Base-by-base conservation (phyloP, 2,888 invertebrate species). In the Drosophila seclusa region DNA sequence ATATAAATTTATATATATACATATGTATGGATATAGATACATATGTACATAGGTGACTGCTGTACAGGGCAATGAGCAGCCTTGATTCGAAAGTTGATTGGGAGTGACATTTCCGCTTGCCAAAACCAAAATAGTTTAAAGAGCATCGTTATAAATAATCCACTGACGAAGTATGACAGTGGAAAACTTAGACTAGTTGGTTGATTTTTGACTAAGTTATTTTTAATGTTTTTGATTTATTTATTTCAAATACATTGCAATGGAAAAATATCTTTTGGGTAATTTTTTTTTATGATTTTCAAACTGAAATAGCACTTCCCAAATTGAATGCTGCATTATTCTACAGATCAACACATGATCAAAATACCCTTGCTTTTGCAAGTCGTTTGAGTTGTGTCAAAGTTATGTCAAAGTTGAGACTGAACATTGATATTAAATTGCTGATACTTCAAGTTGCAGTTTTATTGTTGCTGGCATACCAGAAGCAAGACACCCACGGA, bases 21-120 rank as follows among this genome's bases (percentile, higher is more conserved):
- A 21, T 4, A 7, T 38, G 4, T 29, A 13, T 34, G 0, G 16
- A 7, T 18, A 3, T 55, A 50, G 48, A 54, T 59, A 50, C 49
- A 36, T 45, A 13, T 13, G n/a, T 16, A 31, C 31, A 31, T 29
- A 24, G 53, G 29, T 32, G 49, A 64, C 60, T 58, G 67, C 73
- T 48, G 64, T 64, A 65, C 6, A 61, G 64, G 62, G 49, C 59
- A 69, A 65, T 74, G 80, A 60, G 65, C 68, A 62, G 54, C 61
- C 55, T n/a, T 38, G 55, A 62, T 49, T 52, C 50, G 24, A 65
- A 38, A 65, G 62, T 80, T 54, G 64, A 64, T 52, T 62, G 45
- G 45, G 53, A 57, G 36, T 18, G 59, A 31, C n/a, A 24, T 40
- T n/a, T n/a, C 18, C n/a, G 21, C 21, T 10, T 11, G 13, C 48